Evolutionary conservation across 2,113 vertebrate genomes (phyloP), one percentile per base, ranked within the genome.

Genomic region (Sardina pilchardus): DNA sequence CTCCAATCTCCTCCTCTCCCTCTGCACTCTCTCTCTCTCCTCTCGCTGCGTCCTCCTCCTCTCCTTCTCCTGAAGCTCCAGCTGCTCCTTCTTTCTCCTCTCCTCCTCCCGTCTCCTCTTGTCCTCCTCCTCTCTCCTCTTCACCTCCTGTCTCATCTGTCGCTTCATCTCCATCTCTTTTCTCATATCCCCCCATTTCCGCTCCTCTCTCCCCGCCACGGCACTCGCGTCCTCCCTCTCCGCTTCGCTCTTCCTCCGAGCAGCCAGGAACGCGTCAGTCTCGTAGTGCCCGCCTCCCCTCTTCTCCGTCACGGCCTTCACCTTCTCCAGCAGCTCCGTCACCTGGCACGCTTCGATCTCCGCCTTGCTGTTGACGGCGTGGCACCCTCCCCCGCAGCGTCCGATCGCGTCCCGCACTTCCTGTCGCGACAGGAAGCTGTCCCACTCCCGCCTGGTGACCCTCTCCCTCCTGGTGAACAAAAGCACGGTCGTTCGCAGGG

Each of bases 381-480:
- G 53, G 19, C 21, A 59, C 6, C 53, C 53, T 59, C 53, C 53
- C 6, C 53, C 19, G 21, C 53, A 59, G 21, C 53, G 21, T 59
- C 53, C 1, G 19, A 59, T 59, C 53, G 24, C 21, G 53, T 24
- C 19, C 53, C 4, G 53, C 53, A 59, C 53, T 59, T 59, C 53
- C 53, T 59, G 53, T 6, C 21, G 19, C 21, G 6, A 24, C 53
- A 59, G 53, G 53, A 59, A 59, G 53, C 6, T 19, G 19, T 59
- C 19, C 19, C 53, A 59, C 53, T 59, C 21, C 0, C 53, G 53
- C 21, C 53, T 59, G 4, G 53, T 24, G 53, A 59, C 53, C 53
- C 6, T 59, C 44, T 93, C 90, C 82, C 85, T 85, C 21, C 47
- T 39, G 9, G 44, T 89, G 71, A 92, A 91, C 42, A 93, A 39